Percentiles rank a stretch among this genome's conserved stretches.
Evolutionary conservation across 2,797 vertebrate genomes (phyloP).

Genomic region (Arrhamphus sclerolepis): DNA sequence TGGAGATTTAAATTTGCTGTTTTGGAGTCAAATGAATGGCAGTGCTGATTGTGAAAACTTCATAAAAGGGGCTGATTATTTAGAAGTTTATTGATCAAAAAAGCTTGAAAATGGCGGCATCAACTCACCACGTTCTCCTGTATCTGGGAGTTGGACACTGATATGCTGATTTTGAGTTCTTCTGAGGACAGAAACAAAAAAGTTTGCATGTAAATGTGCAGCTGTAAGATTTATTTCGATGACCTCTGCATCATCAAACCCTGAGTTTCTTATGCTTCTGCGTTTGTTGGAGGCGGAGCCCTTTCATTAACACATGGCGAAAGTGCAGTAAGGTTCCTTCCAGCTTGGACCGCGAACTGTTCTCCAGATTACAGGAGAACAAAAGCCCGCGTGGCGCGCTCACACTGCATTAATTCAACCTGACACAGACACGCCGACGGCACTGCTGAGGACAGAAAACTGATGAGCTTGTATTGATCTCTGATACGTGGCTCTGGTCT

Average conservation of each 20-base stretch:
- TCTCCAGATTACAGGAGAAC: too few species aligned
- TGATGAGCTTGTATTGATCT: conserved; percentile 50
- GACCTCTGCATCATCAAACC: too few species aligned
- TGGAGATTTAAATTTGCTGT: too few species aligned
- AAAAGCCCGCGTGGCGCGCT: background rate
- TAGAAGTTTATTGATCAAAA: background rate
- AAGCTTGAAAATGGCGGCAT: conserved; percentile 14
- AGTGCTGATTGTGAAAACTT: too few species aligned
- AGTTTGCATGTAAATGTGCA: background rate
- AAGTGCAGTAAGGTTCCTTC: too few species aligned
- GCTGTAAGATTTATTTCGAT: too few species aligned
- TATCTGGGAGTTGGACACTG: conserved; percentile 96
- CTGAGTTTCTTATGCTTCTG: too few species aligned
- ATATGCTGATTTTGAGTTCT: conserved; percentile 96
- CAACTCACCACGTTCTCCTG: conserved; percentile 97
- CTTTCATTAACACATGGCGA: too few species aligned
- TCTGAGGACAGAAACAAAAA: conserved; percentile 79
- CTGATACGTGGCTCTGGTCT: conserved; percentile 12
- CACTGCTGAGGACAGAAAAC: conserved; percentile 14
- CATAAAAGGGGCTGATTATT: too few species aligned
- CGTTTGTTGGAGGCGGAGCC: too few species aligned
- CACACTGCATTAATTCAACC: background rate
- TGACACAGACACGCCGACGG: conserved; percentile 19
- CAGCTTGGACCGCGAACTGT: too few species aligned
- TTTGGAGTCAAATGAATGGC: too few species aligned